phyloP scores from a whole-genome alignment of 2,113 vertebrate genomes.

The Sinocyclocheilus anophthalmus region DNA sequence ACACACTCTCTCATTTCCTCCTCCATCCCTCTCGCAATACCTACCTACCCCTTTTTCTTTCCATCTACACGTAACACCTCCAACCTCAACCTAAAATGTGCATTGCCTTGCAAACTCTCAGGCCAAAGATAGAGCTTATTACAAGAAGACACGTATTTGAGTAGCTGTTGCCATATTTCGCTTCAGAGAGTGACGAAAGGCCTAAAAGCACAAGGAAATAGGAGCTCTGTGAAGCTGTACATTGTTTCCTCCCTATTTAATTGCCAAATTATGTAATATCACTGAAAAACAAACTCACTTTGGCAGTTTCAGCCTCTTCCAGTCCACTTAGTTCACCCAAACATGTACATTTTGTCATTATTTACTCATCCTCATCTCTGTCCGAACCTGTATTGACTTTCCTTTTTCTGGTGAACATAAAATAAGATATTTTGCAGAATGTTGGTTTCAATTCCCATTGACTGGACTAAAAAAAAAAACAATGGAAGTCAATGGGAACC shows the following conservation, averaged over 20 bases:
- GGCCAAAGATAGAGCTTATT: slow-evolving; percentile 75
- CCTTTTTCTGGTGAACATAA: too few species aligned
- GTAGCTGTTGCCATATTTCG: slow-evolving; percentile 61
- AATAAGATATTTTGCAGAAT: too few species aligned
- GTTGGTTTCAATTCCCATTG: too few species aligned
- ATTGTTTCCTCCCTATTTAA: neutral
- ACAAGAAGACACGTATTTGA: slow-evolving; percentile 57
- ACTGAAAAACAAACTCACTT: neutral
- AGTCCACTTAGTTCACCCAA: neutral
- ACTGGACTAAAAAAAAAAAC: too few species aligned
- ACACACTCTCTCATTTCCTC: slow-evolving; percentile 54
- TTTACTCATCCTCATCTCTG: too few species aligned
- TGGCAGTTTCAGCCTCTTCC: slow-evolving; percentile 11
- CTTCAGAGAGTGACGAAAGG: slow-evolving; percentile 10
- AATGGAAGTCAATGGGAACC: too few species aligned
- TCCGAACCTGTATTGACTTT: too few species aligned
- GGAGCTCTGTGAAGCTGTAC: neutral
- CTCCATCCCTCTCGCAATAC: slow-evolving; percentile 38
- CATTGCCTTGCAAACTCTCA: slow-evolving; percentile 76
- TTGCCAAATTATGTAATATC: neutral
- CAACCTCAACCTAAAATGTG: slow-evolving; percentile 72
- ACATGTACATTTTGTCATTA: too few species aligned
- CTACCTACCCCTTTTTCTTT: slow-evolving; percentile 62
- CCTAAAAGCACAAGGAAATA: slow-evolving; percentile 37
- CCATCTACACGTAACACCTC: slow-evolving; percentile 59